A percentile compares a stretch with the other conserved stretches of the same genome.
phyloP scores from a whole-genome alignment of 2,113 vertebrate genomes.

The Pseudolaguvia tuberculata region DNA sequence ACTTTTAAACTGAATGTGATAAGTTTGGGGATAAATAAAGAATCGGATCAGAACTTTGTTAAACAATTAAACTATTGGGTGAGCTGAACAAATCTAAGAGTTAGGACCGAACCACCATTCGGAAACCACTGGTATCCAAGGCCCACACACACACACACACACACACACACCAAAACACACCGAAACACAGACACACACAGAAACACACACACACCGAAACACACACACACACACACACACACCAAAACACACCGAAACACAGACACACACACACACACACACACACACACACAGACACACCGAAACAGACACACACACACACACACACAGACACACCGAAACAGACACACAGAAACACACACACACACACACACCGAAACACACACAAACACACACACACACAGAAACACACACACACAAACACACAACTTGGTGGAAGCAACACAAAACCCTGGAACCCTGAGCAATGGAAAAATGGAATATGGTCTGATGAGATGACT shows the following conservation, averaged over 20 bases:
- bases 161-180: conserved; percentile 21
- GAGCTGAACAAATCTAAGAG: conserved; percentile 17
- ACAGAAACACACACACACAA: conserved; percentile 18
- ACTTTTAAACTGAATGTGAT: not conserved
- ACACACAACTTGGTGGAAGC: conserved; percentile 16
- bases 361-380: conserved; percentile 23
- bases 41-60: conserved; percentile 21
- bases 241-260: not conserved
- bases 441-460: conserved; percentile 21
- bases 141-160: conserved; percentile 23
- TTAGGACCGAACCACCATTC: conserved; percentile 5
- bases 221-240: conserved; percentile 26
- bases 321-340: conserved; percentile 19
- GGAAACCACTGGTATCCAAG: conserved; percentile 25
- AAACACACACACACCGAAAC: conserved; percentile 18
- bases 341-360: too few relatives aligned
- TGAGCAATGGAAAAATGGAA: conserved; percentile 36
- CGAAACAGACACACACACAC: conserved; percentile 27
- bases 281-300: too few relatives aligned
- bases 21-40: not conserved
- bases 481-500: conserved; percentile 25
- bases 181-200: conserved; percentile 22
- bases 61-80: conserved; percentile 13
- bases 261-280: conserved; percentile 23
- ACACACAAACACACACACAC: conserved; percentile 27